These are phyloP conservation scores for Phyllopteryx taeniolatus DNA, from an alignment of 2,113 vertebrate species.

Conservation along the genomic window DNA sequence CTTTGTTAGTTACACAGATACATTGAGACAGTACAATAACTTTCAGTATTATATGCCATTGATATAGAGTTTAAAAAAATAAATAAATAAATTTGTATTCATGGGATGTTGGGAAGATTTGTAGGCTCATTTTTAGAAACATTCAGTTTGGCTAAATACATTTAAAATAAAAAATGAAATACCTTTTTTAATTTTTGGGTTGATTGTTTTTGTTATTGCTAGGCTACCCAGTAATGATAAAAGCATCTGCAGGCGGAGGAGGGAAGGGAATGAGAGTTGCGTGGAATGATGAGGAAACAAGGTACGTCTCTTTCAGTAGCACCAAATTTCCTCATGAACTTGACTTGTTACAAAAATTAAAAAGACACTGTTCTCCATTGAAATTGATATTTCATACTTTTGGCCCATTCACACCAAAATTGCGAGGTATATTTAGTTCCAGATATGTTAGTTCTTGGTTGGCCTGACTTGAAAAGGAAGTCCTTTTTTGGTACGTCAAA, in stretches of 20 bases:
- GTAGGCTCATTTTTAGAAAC: not conserved
- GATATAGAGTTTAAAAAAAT: too few species aligned
- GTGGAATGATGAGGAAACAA: constrained; percentile 95
- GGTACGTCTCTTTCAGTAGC: constrained; percentile 63
- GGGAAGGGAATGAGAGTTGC: constrained; percentile 99
- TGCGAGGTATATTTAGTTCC: too few species aligned
- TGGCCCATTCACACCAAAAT: too few species aligned
- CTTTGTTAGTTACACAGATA: too few species aligned
- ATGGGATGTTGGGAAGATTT: not conserved
- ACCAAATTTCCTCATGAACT: not conserved
- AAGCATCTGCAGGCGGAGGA: constrained; percentile 97
- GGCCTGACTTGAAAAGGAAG: too few species aligned
- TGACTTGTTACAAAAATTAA: not conserved
- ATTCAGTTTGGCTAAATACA: not conserved
- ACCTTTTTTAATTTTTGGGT: not conserved
- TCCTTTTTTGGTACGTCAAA: too few species aligned
- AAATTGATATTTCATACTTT: too few species aligned
- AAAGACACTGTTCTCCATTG: too few species aligned
- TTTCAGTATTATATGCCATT: not conserved
- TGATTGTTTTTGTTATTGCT: constrained; percentile 7
- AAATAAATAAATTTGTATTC: not conserved
- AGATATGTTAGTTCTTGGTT: too few species aligned
- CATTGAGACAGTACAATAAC: too few species aligned
- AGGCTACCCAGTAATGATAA: constrained; percentile 99
- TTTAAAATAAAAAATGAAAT: not conserved